phyloP scores from a whole-genome alignment of 2,797 vertebrate genomes.

The Mormyrops boulengeri region DNA sequence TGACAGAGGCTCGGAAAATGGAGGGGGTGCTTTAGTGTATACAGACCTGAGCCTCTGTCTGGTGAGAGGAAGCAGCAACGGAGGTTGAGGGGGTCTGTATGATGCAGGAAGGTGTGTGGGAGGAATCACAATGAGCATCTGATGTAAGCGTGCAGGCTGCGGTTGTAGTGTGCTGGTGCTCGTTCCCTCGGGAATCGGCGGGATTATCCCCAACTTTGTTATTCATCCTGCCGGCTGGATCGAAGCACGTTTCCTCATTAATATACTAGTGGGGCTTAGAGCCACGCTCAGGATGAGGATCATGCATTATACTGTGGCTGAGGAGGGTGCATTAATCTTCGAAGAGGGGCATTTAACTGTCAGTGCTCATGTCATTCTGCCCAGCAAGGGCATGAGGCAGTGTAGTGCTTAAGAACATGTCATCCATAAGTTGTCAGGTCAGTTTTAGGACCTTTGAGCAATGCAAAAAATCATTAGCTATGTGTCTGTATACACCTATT shows the following conservation, averaged over 20 bases:
- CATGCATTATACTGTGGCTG: not conserved
- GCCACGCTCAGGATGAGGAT: not conserved
- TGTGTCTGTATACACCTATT: not conserved
- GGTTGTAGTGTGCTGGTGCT: too few relatives aligned
- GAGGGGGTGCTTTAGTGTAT: not conserved
- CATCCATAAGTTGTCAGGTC: not conserved
- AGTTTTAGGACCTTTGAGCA: not conserved
- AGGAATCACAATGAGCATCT: conserved; percentile 2
- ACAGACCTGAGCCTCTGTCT: not conserved
- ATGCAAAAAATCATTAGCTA: not conserved
- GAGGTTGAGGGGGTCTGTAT: not conserved
- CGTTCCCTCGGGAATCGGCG: not conserved
- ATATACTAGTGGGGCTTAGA: not conserved
- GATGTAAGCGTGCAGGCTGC: not conserved
- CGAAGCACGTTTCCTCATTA: not conserved
- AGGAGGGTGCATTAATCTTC: not conserved
- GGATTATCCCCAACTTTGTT: not conserved
- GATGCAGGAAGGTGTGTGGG: not conserved
- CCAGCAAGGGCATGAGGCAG: not conserved
- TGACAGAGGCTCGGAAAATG: not conserved
- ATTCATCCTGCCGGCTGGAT: not conserved
- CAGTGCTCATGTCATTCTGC: not conserved
- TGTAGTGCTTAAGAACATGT: not conserved
- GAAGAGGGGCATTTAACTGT: not conserved
- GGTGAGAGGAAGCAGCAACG: not conserved